Evolutionary conservation across 2,113 vertebrate species (phyloP).

Genomic region (Chinchilla lanigera): DNA sequence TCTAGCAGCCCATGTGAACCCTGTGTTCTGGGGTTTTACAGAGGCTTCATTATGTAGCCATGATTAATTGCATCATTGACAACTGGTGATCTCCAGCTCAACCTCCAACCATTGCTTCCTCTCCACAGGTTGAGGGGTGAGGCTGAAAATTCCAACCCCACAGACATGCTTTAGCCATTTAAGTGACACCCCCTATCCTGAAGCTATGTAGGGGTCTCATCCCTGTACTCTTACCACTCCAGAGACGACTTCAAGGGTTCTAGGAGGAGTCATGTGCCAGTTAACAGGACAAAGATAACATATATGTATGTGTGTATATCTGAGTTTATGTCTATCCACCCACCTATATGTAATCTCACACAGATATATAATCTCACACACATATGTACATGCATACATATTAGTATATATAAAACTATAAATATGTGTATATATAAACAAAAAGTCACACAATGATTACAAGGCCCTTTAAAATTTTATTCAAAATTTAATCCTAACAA

Average conservation of each 20-base stretch:
- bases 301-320: background rate
- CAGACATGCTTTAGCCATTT: background rate
- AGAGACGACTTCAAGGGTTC: background rate
- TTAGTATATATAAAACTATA: background rate
- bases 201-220: too few species aligned
- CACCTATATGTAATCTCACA: background rate
- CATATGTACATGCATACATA: background rate
- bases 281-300: background rate
- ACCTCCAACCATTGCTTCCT: too few species aligned
- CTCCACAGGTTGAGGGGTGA: background rate
- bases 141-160: background rate
- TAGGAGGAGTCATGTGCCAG: background rate
- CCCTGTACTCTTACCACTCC: background rate
- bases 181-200: background rate
- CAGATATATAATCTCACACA: background rate
- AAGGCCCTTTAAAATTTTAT: background rate
- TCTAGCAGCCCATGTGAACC: background rate
- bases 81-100: background rate
- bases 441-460: background rate
- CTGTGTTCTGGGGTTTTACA: background rate
- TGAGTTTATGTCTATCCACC: background rate
- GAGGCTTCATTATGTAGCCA: background rate
- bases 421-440: background rate
- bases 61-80: background rate
- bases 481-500: background rate